These are phyloP conservation scores for Strigops habroptila DNA, from an alignment of 2,113 vertebrate species.

Conservation along the genomic window DNA sequence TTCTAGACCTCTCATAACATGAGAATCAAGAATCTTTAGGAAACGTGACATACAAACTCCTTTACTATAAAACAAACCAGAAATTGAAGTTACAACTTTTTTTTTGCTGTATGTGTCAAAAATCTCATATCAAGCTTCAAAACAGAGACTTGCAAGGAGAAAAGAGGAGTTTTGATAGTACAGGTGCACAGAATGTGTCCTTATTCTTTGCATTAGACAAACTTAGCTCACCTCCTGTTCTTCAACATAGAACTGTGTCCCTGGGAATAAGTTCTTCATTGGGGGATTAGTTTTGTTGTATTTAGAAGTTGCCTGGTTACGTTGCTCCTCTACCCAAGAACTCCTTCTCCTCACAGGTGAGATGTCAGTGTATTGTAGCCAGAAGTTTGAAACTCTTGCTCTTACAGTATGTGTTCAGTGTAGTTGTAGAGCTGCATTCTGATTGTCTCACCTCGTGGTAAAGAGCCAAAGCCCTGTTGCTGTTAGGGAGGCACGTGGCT, in stretches of 20 bases:
- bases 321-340: neutral
- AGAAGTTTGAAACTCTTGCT: neutral
- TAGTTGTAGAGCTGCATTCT: neutral
- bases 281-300: neutral
- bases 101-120: neutral
- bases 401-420: neutral
- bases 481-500: neutral
- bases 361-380: neutral
- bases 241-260: neutral
- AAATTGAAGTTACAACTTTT: neutral
- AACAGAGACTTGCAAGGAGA: neutral
- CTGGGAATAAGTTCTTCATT: neutral
- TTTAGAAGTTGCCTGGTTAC: neutral
- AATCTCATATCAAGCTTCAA: fast-evolving
- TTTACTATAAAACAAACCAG: neutral
- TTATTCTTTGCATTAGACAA: neutral
- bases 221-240: neutral
- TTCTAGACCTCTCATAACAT: neutral
- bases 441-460: fast-evolving
- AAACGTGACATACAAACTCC: fast-evolving
- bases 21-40: neutral
- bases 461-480: neutral
- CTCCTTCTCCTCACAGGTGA: neutral
- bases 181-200: neutral
- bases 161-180: neutral